Conservation (phyloP, 2,888 invertebrate species). For the Cheilosia pagana region DNA sequence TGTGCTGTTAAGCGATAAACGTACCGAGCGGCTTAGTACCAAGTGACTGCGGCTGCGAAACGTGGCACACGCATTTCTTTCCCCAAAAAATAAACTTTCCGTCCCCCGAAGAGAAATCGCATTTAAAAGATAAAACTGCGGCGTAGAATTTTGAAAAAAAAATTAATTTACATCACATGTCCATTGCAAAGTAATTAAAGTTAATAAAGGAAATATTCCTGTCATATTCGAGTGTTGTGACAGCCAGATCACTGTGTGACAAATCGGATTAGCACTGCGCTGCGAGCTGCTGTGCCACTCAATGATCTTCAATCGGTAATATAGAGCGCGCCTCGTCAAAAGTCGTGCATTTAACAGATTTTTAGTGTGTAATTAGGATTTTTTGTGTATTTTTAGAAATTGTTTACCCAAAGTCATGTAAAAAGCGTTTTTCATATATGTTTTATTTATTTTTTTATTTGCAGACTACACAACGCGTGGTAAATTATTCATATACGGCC, state of each 20-base stretch:
- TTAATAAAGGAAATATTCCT: neutral
- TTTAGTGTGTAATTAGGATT: constrained; percentile 19
- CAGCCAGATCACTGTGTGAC: neutral
- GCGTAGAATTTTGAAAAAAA: constrained; percentile 11
- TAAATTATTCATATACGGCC: constrained; percentile 12
- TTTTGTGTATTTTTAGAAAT: constrained; percentile 31
- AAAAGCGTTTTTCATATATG: neutral
- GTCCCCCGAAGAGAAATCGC: neutral
- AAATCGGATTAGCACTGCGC: constrained; percentile 7
- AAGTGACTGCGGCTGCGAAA: constrained; percentile 38
- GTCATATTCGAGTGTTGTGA: neutral
- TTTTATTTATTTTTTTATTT: constrained; percentile 33
- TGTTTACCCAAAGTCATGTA: neutral
- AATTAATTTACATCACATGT: constrained; percentile 20
- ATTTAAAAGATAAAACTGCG: constrained; percentile 25
- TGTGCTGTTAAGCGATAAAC: constrained; percentile 36
- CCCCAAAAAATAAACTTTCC: neutral
- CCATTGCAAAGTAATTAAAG: constrained; percentile 1
- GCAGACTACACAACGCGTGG: constrained; percentile 33
- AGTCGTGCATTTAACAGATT: constrained; percentile 29
- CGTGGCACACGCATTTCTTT: constrained; percentile 25
- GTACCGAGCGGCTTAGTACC: constrained; percentile 17
- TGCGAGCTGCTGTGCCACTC: neutral
- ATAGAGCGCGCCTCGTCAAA: neutral
- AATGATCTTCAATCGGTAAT: neutral